Percentiles rank a stretch among this genome's conserved stretches.
These are phyloP conservation scores for Zingel zingel DNA, from an alignment of 2,113 vertebrate species.

Conservation along the genomic window DNA sequence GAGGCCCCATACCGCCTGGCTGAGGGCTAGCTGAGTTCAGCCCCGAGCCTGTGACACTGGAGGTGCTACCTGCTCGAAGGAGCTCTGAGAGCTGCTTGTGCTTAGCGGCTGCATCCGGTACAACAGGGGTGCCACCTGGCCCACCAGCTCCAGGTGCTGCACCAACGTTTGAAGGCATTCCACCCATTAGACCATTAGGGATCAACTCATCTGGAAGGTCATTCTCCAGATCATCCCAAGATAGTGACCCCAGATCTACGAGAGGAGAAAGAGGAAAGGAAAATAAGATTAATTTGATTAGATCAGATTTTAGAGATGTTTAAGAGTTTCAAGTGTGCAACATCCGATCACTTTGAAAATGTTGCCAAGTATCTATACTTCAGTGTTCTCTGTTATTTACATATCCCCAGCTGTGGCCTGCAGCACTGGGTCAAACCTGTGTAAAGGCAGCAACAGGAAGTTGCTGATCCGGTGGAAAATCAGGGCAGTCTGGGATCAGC, in stretches of 20 bases:
- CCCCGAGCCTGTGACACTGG: slow-evolving; percentile 86
- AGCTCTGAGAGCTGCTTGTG: slow-evolving; percentile 99
- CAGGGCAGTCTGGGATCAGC: no score
- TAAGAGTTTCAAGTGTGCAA: rapidly evolving
- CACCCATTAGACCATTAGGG: slow-evolving; percentile 91
- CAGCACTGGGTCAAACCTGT: no score
- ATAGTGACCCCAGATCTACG: slow-evolving; percentile 93
- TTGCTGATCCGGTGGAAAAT: no score
- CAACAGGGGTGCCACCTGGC: slow-evolving; percentile 75
- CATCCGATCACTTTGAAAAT: neutral
- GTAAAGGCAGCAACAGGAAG: no score
- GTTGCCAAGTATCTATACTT: neutral
- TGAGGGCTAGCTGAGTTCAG: slow-evolving; percentile 90
- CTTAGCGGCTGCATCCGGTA: slow-evolving; percentile 95
- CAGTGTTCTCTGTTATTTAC: no score
- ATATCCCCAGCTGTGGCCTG: no score
- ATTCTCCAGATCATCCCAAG: slow-evolving; percentile 95
- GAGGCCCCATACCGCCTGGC: slow-evolving; percentile 85
- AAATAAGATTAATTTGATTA: neutral
- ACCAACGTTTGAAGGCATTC: slow-evolving; percentile 84
- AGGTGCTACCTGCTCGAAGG: slow-evolving; percentile 89
- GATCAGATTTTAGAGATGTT: neutral
- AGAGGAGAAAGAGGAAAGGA: neutral
- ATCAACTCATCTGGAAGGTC: slow-evolving; percentile 99
- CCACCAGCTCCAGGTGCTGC: slow-evolving; percentile 67